Evolutionary conservation across 2,113 vertebrate species (phyloP).

Genomic region (Aplodontia rufa): DNA sequence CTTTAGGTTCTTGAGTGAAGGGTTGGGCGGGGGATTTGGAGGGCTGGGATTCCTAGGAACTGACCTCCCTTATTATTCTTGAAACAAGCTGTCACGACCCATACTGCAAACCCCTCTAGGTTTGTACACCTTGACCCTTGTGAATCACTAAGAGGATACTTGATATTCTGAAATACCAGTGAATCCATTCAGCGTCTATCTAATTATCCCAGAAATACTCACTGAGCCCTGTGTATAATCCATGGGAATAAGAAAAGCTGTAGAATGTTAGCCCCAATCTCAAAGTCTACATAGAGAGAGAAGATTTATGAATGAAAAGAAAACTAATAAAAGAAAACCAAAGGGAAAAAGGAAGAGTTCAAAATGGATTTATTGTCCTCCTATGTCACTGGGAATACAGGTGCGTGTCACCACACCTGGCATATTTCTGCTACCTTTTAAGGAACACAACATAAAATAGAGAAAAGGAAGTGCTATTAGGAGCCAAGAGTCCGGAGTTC

Average conservation of each 20-base stretch:
- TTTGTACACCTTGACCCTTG: background rate
- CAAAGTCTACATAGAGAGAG: background rate
- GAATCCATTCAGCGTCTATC: background rate
- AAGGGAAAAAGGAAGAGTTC: background rate
- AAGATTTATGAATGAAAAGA: background rate
- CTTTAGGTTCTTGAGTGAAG: background rate
- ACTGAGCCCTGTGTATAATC: background rate
- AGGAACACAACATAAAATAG: slow-evolving; percentile 11
- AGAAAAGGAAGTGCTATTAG: background rate
- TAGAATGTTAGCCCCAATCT: background rate
- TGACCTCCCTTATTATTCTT: background rate
- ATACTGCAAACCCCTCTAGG: background rate
- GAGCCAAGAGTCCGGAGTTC: background rate
- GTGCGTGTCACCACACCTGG: too few species aligned
- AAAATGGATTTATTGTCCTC: too few species aligned
- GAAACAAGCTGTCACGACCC: background rate
- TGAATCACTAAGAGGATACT: background rate
- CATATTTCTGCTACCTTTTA: background rate
- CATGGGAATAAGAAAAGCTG: background rate
- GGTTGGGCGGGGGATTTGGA: background rate
- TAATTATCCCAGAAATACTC: background rate
- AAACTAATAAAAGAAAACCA: background rate
- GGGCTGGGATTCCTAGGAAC: background rate
- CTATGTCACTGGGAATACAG: too few species aligned
- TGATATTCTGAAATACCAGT: background rate